Base-by-base conservation (phyloP, 1,140 invertebrate genomes). In the Drosophila biarmipes region DNA sequence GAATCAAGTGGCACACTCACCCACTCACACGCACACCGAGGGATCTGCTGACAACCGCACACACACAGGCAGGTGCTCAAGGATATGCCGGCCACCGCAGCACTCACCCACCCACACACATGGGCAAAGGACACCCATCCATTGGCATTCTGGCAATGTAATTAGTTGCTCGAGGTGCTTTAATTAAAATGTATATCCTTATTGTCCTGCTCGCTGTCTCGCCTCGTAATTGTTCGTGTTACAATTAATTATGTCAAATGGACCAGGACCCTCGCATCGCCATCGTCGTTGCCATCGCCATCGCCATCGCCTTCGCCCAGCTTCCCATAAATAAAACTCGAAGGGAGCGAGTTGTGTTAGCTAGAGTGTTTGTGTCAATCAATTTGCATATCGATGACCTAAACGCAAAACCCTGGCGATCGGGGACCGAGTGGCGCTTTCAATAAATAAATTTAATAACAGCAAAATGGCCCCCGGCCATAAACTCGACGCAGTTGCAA, bases 151-250 rank as follows among this genome's bases (percentile, higher is more conserved):
- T 67, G 69, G 61, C 57, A 79, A 79, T 89, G 78, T 87, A 87
- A 87, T 87, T 87, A 87, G 82, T 89, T 87, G 82, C 82, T 87
- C 71, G 82, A 87, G 82, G 82, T 87, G 82, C 73, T 87, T 87
- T 89, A 87, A 87, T 87, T 87, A 87, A 87, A 87, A 87, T 89
- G 82, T 89, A 87, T 87, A 89, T 89, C 82, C 84, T 68, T 79
- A 89, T 89, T 87, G 79, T 84, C 58, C 84, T 69, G 55, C 63
- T 42, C 21, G 14, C 14, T 17, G 17, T 38, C 45, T 38, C 71
- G 29, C 68, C 61, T 78, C 66, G 84, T 82, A 87, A 87, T 87
- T 87, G 84, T 89, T 76, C 79, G 84, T 87, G 82, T 79, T 69
- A 79, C 82, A 87, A 87, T 87, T 87, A 87, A 87, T 87, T 87